These are phyloP conservation scores for Mythimna ferrago DNA, from an alignment of 2,888 invertebrate genomes.

Conservation along the genomic window DNA sequence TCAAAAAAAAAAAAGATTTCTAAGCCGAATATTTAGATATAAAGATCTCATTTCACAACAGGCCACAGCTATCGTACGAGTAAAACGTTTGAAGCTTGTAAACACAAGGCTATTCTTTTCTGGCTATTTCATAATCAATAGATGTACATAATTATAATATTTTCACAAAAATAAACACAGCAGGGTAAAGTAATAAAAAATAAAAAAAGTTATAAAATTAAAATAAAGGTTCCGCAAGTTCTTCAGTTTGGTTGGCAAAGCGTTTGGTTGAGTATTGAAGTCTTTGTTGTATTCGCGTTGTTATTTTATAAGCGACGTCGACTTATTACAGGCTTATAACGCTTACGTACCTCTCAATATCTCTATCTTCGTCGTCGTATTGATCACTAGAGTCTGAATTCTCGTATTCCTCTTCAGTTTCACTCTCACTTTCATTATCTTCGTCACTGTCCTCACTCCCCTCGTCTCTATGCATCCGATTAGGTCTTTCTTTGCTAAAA, in stretches of 20 bases:
- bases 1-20: not conserved
- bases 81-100: not conserved
- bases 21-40: not conserved
- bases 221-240: not conserved
- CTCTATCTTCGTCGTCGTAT: constrained; percentile 73
- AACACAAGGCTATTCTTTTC: not conserved
- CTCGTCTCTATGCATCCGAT: constrained; percentile 62
- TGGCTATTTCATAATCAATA: not conserved
- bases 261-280: not conserved
- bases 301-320: not conserved
- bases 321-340: not conserved
- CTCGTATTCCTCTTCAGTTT: constrained; percentile 75
- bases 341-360: constrained; percentile 73
- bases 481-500: constrained; percentile 66
- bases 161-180: not conserved
- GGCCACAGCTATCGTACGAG: not conserved
- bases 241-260: not conserved
- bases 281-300: not conserved
- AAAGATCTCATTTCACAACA: not conserved
- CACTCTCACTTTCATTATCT: constrained; percentile 67
- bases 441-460: constrained; percentile 63
- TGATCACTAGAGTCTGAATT: constrained; percentile 71
- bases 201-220: no score
- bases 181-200: not conserved
- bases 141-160: no score